Percentiles rank a stretch among this genome's conserved stretches.
Conservation (phyloP, 2,113 vertebrate genomes). For the Peromyscus maniculatus region DNA sequence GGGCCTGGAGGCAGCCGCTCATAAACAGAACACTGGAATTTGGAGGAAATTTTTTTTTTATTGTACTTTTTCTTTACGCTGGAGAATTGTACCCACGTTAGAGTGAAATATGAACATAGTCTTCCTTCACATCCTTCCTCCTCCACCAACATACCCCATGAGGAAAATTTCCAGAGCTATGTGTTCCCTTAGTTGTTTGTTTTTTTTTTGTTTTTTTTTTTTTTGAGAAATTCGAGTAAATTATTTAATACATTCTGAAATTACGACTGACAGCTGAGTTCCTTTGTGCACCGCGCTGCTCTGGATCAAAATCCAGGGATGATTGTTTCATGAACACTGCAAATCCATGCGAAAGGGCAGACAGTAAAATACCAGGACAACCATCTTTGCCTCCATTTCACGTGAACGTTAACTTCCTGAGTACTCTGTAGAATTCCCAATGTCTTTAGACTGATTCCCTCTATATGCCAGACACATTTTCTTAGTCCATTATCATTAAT, state of each 20-base stretch:
- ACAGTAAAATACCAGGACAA: neutral
- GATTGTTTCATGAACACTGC: neutral
- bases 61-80: neutral
- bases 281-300: neutral
- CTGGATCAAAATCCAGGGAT: neutral
- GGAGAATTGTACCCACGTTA: no score
- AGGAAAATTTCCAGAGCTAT: neutral
- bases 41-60: neutral
- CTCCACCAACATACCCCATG: neutral
- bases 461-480: neutral
- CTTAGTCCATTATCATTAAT: neutral
- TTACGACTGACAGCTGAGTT: slow-evolving; percentile 14
- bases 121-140: neutral
- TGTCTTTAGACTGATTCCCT: neutral
- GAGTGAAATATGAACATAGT: neutral
- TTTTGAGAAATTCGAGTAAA: slow-evolving; percentile 42
- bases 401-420: neutral
- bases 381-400: neutral
- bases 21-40: slow-evolving; percentile 30
- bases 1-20: neutral
- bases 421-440: neutral
- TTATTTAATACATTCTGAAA: slow-evolving; percentile 38
- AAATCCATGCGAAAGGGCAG: neutral
- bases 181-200: neutral
- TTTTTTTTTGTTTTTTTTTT: neutral